Percentiles rank a stretch among this genome's conserved stretches.
phyloP scores from a whole-genome alignment of 1,140 invertebrate genomes.

The Sesamia nonagrioides region DNA sequence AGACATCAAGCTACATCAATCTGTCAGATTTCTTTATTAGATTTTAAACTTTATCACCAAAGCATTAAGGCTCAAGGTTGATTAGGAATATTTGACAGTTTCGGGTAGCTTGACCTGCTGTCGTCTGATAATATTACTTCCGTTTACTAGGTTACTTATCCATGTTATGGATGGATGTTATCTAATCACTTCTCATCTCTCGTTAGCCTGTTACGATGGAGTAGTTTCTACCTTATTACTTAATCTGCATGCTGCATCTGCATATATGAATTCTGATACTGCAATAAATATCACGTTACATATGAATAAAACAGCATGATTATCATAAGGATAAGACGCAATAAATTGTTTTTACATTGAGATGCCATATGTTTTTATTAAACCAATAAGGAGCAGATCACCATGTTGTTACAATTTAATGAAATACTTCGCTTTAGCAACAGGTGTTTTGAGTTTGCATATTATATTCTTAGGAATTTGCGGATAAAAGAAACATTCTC shows the following conservation, averaged over 20 bases:
- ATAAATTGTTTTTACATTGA: not conserved
- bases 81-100: too few relatives aligned
- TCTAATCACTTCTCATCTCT: not conserved
- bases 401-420: not conserved
- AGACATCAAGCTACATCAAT: too few relatives aligned
- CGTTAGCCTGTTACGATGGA: not conserved
- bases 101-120: too few relatives aligned
- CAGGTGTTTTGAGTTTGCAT: not conserved
- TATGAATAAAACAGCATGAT: not conserved
- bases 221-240: not conserved
- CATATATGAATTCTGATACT: slow-evolving; percentile 3
- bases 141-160: too few relatives aligned
- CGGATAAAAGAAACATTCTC: not conserved
- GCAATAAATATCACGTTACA: not conserved
- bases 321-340: not conserved
- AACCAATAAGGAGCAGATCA: not conserved
- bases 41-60: too few relatives aligned
- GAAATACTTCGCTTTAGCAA: not conserved
- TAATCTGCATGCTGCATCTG: not conserved
- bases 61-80: too few relatives aligned
- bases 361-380: not conserved
- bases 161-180: not conserved
- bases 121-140: too few relatives aligned
- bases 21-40: too few relatives aligned
- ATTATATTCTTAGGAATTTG: not conserved